Evolutionary conservation across 1,140 invertebrate species (phyloP).

Genomic region (Drosophila punjabiensis): DNA sequence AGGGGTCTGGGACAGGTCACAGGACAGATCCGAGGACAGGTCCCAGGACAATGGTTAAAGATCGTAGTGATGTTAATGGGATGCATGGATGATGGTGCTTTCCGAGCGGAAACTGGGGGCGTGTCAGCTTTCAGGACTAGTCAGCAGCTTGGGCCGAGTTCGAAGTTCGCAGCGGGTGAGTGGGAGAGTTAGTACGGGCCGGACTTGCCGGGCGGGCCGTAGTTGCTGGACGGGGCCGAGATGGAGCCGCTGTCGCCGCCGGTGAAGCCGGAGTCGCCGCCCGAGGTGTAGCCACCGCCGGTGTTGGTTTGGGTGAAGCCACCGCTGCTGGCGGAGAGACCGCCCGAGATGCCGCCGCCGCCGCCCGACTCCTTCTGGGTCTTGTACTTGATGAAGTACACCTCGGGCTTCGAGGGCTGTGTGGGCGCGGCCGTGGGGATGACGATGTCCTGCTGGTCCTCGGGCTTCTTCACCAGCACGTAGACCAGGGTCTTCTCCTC

Average conservation of each 20-base stretch:
- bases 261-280: conserved; percentile 66
- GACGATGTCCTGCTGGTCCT: conserved; percentile 91
- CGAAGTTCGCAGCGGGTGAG: conserved; percentile 49
- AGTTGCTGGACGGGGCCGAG: conserved; percentile 87
- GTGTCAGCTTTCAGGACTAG: conserved; percentile 82
- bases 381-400: conserved; percentile 95
- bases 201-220: conserved; percentile 88
- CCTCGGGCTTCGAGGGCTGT: conserved; percentile 93
- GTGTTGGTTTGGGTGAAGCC: conserved; percentile 77
- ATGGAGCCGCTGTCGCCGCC: conserved; percentile 85
- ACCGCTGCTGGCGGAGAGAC: conserved; percentile 70
- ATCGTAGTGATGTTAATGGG: conserved; percentile 43
- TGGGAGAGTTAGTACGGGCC: conserved; percentile 78
- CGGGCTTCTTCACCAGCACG: conserved; percentile 94
- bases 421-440: conserved; percentile 91
- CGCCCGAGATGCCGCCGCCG: conserved; percentile 79
- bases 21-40: no score
- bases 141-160: conserved; percentile 81
- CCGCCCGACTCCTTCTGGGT: conserved; percentile 88
- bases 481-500: conserved; percentile 96
- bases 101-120: conserved; percentile 47
- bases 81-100: conserved; percentile 38
- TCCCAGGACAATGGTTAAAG: conserved; percentile 21
- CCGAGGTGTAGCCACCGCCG: conserved; percentile 83
- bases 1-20: conserved; percentile 10